Evolutionary conservation across 1,140 invertebrate species (phyloP), one percentile per base, ranked within the genome.

Genomic region (Stegodyphus mimosarum): DNA sequence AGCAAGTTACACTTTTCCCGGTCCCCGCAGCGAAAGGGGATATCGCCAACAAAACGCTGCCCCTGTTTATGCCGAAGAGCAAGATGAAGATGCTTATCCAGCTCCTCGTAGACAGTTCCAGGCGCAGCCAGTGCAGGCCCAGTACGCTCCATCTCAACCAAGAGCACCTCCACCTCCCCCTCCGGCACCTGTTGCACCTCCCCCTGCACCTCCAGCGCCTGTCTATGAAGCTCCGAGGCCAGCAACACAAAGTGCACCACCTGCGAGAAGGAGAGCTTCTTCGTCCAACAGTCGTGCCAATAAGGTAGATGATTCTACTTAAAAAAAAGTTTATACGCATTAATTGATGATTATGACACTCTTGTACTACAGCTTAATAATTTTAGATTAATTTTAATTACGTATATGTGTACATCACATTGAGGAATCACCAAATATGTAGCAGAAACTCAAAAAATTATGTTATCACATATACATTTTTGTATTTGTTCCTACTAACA

Each of bases 1-100:
- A 80, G 83, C 83, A n/a, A 69, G 15, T 3, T 86, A 86, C 48
- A 72, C 83, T 9, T 86, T 86, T 18, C 85, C 85, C 6, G 85
- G 85, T 13, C 85, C 85, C 9, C 70, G 85, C 11, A 80, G 55
- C 33, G 85, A 86, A n/a, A 49, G 76, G 6, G 17, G 50, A 0
- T 66, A 69, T 51, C 15, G 74, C 6, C 74, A 55, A 5, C 50
- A 18, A 17, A 15, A 69, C 7, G 70, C 71, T 7, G 71, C 70
- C 15, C 75, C 67, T 2, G 55, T 52, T 0, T 75, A 79, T 33
- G 76, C 15, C 0, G 85, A 73, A 50, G 85, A 86, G 11, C 70
- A 69, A 7, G 76, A 75, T 6, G 69, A 48, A 3, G 85, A 80
- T 55, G 70, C 60, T 15, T 86, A 86, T n/a, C 72, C 60, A n/a